phyloP scores from a whole-genome alignment of 2,888 invertebrate genomes.

The Cheilosia impressa region DNA sequence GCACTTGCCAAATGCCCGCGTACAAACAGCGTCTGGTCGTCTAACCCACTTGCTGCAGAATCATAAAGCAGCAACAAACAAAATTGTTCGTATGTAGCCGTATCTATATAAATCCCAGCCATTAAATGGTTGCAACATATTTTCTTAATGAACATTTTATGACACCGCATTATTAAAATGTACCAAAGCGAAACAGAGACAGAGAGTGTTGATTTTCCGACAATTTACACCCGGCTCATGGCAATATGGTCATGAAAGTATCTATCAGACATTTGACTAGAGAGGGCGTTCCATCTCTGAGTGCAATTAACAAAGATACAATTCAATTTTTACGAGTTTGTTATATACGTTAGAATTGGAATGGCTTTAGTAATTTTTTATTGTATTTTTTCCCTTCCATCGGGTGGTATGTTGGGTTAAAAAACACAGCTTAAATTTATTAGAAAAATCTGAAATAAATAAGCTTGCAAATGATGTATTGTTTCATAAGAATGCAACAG shows the following conservation, averaged over 20 bases:
- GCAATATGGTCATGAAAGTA: constrained; percentile 30
- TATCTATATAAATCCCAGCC: constrained; percentile 64
- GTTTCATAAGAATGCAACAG: too few species aligned
- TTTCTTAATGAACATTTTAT: constrained; percentile 78
- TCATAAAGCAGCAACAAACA: constrained; percentile 2
- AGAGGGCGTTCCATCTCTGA: constrained; percentile 7
- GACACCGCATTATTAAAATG: constrained; percentile 69
- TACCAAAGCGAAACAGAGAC: constrained; percentile 18
- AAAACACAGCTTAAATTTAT: too few species aligned
- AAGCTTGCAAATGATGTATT: too few species aligned
- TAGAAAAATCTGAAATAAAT: too few species aligned
- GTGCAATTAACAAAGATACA: constrained; percentile 60
- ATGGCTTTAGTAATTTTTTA: constrained; percentile 2
- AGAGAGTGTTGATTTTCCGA: constrained; percentile 36
- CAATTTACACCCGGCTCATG: constrained; percentile 14
- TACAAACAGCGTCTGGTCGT: constrained; percentile 19
- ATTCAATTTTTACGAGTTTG: constrained; percentile 59
- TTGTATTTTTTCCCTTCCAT: not conserved
- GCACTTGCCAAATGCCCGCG: constrained; percentile 52
- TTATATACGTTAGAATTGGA: constrained; percentile 21
- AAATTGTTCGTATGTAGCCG: constrained; percentile 37
- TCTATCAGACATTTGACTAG: constrained; percentile 13
- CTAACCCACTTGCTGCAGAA: constrained; percentile 31
- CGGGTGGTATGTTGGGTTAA: too few species aligned
- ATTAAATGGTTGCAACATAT: constrained; percentile 77